These are phyloP conservation scores for Perca schrenkii DNA, from an alignment of 2,113 vertebrate species.

Conservation along the genomic window DNA sequence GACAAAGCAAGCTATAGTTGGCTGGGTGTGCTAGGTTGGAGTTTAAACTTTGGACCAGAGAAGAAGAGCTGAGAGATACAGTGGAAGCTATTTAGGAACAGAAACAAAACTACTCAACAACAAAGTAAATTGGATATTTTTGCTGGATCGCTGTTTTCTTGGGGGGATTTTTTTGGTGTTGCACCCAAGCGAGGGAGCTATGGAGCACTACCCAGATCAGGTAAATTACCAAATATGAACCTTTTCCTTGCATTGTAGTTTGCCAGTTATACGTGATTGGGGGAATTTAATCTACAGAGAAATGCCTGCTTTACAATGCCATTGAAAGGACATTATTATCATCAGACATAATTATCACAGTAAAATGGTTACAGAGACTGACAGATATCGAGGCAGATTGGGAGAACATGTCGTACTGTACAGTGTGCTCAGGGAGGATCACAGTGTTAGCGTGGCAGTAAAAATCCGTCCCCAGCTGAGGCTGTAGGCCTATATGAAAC, in stretches of 20 bases:
- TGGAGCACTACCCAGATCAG: conserved; percentile 72
- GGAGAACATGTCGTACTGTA: conserved; percentile 3
- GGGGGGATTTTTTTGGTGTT: conserved; percentile 9
- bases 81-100: conserved; percentile 22
- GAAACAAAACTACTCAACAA: conserved; percentile 14
- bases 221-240: conserved; percentile 48
- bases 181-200: conserved; percentile 34
- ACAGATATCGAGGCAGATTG: not conserved
- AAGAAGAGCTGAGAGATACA: conserved; percentile 57
- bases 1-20: conserved; percentile 5
- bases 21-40: conserved; percentile 81
- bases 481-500: not conserved
- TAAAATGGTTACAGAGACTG: not conserved
- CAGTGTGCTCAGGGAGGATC: not conserved
- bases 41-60: conserved; percentile 80
- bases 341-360: not conserved
- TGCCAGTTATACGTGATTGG: not conserved
- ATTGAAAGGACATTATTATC: not conserved
- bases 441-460: not conserved
- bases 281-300: not conserved
- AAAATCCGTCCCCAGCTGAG: conserved; percentile 24
- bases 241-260: not conserved
- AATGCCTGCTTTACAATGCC: not conserved
- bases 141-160: conserved; percentile 17
- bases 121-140: conserved; percentile 47